Percentiles rank a stretch among this genome's conserved stretches.
These are phyloP conservation scores for Semaprochilodus insignis DNA, from an alignment of 2,797 vertebrate species.

Conservation along the genomic window DNA sequence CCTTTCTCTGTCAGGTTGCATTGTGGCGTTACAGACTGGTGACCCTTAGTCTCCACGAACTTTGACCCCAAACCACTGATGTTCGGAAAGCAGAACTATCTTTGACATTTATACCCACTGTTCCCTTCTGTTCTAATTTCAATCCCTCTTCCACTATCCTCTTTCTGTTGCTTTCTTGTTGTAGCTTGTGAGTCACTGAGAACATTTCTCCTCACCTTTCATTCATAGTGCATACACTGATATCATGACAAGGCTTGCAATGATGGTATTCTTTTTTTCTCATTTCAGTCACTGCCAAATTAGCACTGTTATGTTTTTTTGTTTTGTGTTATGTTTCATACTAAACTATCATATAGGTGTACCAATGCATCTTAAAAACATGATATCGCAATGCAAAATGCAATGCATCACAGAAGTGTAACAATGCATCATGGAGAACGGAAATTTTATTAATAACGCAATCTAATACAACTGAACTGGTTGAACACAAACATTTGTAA, in stretches of 20 bases:
- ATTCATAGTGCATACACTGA: background rate
- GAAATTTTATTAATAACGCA: too few relatives aligned
- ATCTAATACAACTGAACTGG: too few relatives aligned
- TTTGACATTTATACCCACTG: constrained; percentile 51
- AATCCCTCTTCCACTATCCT: background rate
- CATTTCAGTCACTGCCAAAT: background rate
- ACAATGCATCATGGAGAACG: too few relatives aligned
- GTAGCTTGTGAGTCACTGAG: constrained; percentile 24
- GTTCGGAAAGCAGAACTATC: constrained; percentile 52
- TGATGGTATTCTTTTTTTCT: constrained; percentile 8
- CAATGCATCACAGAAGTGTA: too few relatives aligned
- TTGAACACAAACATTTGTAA: too few relatives aligned
- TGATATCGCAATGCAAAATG: too few relatives aligned
- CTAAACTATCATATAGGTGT: background rate
- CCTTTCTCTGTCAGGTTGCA: constrained; percentile 47
- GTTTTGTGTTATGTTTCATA: background rate
- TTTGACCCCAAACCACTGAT: constrained; percentile 34
- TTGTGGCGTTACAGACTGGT: constrained; percentile 21
- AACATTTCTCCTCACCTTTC: background rate
- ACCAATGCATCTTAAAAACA: too few relatives aligned
- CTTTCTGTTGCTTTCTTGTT: constrained; percentile 1
- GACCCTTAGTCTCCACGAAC: constrained; percentile 39
- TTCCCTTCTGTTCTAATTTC: constrained; percentile 37
- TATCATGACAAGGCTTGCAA: background rate
- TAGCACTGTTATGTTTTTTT: background rate